Evolutionary conservation across 1,140 invertebrate species (phyloP), one percentile per base, ranked within the genome.

Genomic region (Pomacea maculata): DNA sequence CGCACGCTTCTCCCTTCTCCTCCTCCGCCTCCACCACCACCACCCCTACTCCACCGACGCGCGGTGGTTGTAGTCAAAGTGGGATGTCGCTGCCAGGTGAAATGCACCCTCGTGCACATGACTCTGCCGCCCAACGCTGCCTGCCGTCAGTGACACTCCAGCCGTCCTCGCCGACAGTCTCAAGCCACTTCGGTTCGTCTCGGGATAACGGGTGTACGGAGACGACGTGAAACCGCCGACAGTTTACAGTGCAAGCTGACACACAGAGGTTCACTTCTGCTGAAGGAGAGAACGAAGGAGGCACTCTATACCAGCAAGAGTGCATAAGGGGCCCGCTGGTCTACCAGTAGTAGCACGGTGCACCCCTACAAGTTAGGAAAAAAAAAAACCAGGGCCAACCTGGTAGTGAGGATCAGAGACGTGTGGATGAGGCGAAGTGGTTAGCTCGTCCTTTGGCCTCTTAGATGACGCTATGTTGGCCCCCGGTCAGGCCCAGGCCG

Each of bases 1-100:
- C 25, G 25, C 25, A 25, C 25, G 25, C 25, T 25, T 4, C 64
- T 45, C 34, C 34, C 34, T 45, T 45, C 34, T 45, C 34, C 34
- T 6, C 34, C 2, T 6, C 34, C 34, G 3, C 3, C 34, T 45
- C 34, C 34, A 45, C 34, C 34, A 25, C 25, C 25, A 25, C 25
- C 25, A 25, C 25, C 25, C 25, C 25, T 25, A 25, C 25, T 25
- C 25, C 25, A 25, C 25, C 25, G 55, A 9, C 55, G 55, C 29
- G 71, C 54, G 54, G n/a, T 73, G 71, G 34, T 45, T 54, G 54
- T 15, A 29, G 74, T 29, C 54, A 57, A 29, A 19, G 21, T 57
- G 74, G 19, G 74, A 75, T 75, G 74, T 75, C 74, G 74, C 74
- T n/a, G 29, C 74, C 54, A 57, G 54, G 74, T 75, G 61, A 75